Evolutionary conservation across 2,888 invertebrate species (phyloP), one percentile per base, ranked within the genome.

Genomic region (Synergus gifuensis): DNA sequence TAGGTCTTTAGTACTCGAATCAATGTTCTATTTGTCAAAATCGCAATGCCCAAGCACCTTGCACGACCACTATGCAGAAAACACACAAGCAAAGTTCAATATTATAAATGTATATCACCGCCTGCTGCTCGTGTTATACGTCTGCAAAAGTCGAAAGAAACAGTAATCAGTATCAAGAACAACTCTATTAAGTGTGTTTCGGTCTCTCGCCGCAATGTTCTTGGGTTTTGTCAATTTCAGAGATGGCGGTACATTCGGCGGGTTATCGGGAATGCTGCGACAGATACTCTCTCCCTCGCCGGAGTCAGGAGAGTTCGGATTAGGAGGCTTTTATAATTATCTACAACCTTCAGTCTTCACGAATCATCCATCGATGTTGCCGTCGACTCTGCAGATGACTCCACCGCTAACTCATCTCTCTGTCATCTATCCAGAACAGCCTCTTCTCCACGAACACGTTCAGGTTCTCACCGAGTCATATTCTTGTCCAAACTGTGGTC

Each of bases 191-290:
- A 46, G n/a, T 76, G 78, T 79, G 54, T 80, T 84, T 63, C 83
- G 79, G 83, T 84, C 83, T 83, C 83, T 79, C 85, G 87, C 85
- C 86, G 88, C 89, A 89, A 88, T 89, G 88, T 90, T 85, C 87
- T 90, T 89, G 88, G 89, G 87, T 91, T 90, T 90, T 91, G 87
- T 90, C 90, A 86, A 89, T 91, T 92, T 86, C 91, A 92, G 92
- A 88, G 91, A 91, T 81, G 87, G 88, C 82, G 92, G 91, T 82
- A 90, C 89, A 77, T 91, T 92, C 80, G 92, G 92, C 78, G 92
- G 92, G 86, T 89, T 92, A 78, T 92, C 92, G 46, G 92, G 92
- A 83, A 92, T 92, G 92, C 89, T 92, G 83, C 91, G 92, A 77
- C 92, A 92, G 82, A 92, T 92, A 81, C 88, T 92, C 28, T 92